phyloP scores from a whole-genome alignment of 2,113 vertebrate genomes.

The Lagenorhynchus albirostris region DNA sequence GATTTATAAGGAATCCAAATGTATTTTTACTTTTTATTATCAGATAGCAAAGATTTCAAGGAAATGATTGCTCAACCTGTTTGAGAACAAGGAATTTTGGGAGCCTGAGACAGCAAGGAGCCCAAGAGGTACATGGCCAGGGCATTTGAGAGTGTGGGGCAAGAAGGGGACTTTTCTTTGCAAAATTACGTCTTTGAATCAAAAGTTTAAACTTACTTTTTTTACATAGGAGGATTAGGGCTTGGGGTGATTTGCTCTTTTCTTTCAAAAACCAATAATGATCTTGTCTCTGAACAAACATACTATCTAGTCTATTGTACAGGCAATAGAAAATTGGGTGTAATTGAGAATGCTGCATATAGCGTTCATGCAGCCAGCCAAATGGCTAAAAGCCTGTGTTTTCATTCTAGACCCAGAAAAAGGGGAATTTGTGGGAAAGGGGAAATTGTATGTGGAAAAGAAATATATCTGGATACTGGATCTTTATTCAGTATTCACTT shows the following conservation, averaged over 20 bases:
- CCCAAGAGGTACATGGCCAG: fast-evolving
- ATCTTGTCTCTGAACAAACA: background rate
- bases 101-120: background rate
- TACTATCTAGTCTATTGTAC: background rate
- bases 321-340: background rate
- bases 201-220: background rate
- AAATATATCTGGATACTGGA: background rate
- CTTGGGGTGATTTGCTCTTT: background rate
- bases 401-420: background rate
- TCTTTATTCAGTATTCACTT: background rate
- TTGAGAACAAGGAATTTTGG: background rate
- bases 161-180: background rate
- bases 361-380: background rate
- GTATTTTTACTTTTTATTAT: constrained; percentile 19
- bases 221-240: background rate
- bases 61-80: background rate
- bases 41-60: background rate
- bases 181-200: background rate
- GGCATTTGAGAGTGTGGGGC: background rate
- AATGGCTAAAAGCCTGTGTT: background rate
- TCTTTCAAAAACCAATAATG: background rate
- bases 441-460: background rate
- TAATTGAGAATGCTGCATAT: background rate
- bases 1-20: background rate
- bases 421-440: background rate